These are phyloP conservation scores for Lepus timidus DNA, from an alignment of 2,113 vertebrate genomes.

Conservation along the genomic window DNA sequence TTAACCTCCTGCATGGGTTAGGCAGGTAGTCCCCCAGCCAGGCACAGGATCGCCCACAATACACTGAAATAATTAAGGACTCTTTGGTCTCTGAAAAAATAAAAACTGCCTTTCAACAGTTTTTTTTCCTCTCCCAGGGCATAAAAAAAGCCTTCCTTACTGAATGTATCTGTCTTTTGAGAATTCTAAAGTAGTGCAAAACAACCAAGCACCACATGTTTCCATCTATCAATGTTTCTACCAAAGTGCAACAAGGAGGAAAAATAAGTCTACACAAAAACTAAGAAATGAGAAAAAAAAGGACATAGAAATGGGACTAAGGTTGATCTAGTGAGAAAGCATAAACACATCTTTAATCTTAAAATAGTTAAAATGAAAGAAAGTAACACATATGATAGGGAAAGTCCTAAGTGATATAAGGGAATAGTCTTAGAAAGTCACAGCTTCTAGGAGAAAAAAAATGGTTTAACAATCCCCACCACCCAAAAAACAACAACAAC, in stretches of 20 bases:
- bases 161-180: background rate
- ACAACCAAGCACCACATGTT: background rate
- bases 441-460: background rate
- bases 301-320: background rate
- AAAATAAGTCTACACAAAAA: slow-evolving; percentile 23
- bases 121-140: background rate
- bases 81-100: slow-evolving; percentile 17
- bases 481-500: background rate
- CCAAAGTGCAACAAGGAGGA: background rate
- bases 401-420: background rate
- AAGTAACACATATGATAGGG: background rate
- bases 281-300: background rate
- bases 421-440: background rate
- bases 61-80: slow-evolving; percentile 24
- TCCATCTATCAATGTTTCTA: background rate
- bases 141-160: background rate
- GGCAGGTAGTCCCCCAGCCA: too few relatives aligned
- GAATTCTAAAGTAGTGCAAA: background rate
- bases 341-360: background rate
- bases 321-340: background rate
- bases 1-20: too few relatives aligned
- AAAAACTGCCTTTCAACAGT: background rate
- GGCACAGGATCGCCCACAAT: background rate
- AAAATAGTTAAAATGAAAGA: background rate
- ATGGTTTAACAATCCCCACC: background rate